phyloP scores from a whole-genome alignment of 2,888 invertebrate species.

The Zaprionus bogoriensis region DNA sequence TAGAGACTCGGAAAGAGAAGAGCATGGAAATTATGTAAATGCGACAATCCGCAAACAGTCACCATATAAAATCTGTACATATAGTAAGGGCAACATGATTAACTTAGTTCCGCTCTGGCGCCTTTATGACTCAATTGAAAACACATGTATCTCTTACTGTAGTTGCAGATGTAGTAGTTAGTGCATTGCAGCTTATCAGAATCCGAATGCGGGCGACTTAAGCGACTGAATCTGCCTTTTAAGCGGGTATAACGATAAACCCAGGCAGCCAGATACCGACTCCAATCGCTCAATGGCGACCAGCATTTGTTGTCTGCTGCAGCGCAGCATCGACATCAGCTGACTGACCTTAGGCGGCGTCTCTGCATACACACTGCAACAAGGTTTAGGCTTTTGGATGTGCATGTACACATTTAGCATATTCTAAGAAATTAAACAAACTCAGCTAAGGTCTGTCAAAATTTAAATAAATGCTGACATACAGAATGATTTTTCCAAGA shows the following conservation, averaged over 20 bases:
- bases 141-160: constrained; percentile 37
- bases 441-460: too few relatives aligned
- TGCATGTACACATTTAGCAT: too few relatives aligned
- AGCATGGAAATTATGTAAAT: not conserved
- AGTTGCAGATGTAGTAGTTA: constrained; percentile 19
- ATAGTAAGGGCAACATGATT: not conserved
- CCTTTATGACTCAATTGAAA: constrained; percentile 34
- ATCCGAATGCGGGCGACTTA: constrained; percentile 59
- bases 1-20: too few relatives aligned
- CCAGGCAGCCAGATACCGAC: constrained; percentile 6
- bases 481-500: too few relatives aligned
- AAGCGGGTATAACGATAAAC: constrained; percentile 61
- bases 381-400: not conserved
- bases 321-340: constrained; percentile 32
- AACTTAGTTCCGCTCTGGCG: constrained; percentile 29
- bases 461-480: too few relatives aligned
- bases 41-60: not conserved
- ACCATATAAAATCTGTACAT: not conserved
- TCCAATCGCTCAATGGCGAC: not conserved
- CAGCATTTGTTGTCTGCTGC: constrained; percentile 24
- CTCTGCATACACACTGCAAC: constrained; percentile 33
- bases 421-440: too few relatives aligned
- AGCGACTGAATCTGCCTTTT: constrained; percentile 27
- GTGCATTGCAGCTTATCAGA: constrained; percentile 42
- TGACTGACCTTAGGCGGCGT: constrained; percentile 41